These are phyloP conservation scores for Darevskia nairensis DNA, from an alignment of 2,797 vertebrate genomes.

Conservation along the genomic window DNA sequence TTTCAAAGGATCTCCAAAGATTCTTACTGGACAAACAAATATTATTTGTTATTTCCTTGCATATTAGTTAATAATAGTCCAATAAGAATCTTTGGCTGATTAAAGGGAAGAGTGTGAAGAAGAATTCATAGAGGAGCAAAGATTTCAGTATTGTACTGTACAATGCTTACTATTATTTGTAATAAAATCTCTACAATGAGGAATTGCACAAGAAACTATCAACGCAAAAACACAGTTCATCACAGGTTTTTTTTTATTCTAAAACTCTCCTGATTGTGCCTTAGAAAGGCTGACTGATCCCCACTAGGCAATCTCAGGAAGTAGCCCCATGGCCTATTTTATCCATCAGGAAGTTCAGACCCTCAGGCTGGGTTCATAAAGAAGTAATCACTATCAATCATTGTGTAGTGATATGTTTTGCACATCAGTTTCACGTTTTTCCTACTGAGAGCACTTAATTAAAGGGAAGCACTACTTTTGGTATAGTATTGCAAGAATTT, in stretches of 20 bases:
- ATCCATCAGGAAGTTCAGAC: slow-evolving; percentile 89
- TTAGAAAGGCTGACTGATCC: slow-evolving; percentile 77
- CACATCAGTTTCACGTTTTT: slow-evolving; percentile 81
- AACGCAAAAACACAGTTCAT: slow-evolving; percentile 25
- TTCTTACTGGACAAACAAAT: background rate
- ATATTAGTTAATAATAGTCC: slow-evolving; percentile 5
- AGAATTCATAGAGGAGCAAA: background rate
- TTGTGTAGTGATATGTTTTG: slow-evolving; percentile 77
- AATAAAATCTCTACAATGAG: slow-evolving; percentile 27
- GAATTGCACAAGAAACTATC: slow-evolving; percentile 28
- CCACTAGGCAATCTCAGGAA: slow-evolving; percentile 87
- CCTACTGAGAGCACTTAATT: slow-evolving; percentile 83
- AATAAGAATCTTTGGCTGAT: background rate
- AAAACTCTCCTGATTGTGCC: slow-evolving; percentile 60
- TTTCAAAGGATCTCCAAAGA: background rate
- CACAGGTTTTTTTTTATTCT: slow-evolving; percentile 43
- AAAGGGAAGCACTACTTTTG: slow-evolving; percentile 81
- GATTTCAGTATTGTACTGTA: background rate
- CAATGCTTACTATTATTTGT: background rate
- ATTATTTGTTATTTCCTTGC: background rate
- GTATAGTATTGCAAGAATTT: slow-evolving; percentile 83
- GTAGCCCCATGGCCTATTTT: slow-evolving; percentile 81
- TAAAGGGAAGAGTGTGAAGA: background rate
- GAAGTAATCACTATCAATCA: slow-evolving; percentile 89
- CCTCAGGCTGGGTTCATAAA: slow-evolving; percentile 91